These are phyloP conservation scores for Heliconius hewitsoni DNA, from an alignment of 1,140 invertebrate species.

Conservation along the genomic window DNA sequence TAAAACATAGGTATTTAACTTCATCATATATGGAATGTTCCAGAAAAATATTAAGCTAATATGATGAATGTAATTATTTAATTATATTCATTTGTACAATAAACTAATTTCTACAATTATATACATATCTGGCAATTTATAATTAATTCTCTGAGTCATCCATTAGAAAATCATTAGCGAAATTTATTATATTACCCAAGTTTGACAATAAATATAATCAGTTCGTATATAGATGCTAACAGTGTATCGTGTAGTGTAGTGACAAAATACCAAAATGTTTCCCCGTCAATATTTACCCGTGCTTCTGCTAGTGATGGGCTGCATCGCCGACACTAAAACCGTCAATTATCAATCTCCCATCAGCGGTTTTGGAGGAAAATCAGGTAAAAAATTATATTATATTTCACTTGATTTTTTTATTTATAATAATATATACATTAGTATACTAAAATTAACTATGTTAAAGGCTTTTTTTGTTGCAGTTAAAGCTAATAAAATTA, in stretches of 20 bases:
- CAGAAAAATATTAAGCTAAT: background rate
- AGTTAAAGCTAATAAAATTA: background rate
- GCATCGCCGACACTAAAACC: conserved; percentile 63
- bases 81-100: background rate
- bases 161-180: conserved; percentile 2
- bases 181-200: conserved; percentile 5
- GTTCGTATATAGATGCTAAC: background rate
- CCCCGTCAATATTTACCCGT: conserved; percentile 50
- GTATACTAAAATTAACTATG: too few relatives aligned
- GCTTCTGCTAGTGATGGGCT: conserved; percentile 57
- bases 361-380: conserved; percentile 50
- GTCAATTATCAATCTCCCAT: conserved; percentile 59
- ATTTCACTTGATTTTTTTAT: background rate
- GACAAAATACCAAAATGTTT: conserved; percentile 45
- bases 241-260: conserved; percentile 17
- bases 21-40: background rate
- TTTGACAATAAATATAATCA: background rate
- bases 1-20: background rate
- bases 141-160: background rate
- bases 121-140: conserved; percentile 7
- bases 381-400: conserved; percentile 50
- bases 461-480: too few relatives aligned
- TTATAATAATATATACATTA: background rate
- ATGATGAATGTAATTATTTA: background rate
- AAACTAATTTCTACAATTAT: background rate